Base-by-base conservation (phyloP, 2,113 vertebrate genomes). In the Petrocephalus zakoni region DNA sequence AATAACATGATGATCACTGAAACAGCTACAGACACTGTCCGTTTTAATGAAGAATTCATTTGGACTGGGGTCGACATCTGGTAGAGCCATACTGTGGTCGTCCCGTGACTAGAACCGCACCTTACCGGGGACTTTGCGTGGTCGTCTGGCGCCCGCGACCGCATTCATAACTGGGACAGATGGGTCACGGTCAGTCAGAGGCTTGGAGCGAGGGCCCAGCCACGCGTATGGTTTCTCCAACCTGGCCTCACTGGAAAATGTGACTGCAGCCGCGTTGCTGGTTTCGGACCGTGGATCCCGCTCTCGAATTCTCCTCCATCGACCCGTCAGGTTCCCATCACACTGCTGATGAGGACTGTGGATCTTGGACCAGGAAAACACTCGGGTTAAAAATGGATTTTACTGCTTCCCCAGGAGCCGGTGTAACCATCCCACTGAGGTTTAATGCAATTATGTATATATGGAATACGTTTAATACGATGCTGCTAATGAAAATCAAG, bases 391-490 rank as follows among this genome's bases (percentile, higher is more conserved):
- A 95, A 94, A 94, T 94, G 92, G 92, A 91, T 94, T 95, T 92
- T 91, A 95, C 93, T 92, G 92, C 92, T 89, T 91, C 90, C 91
- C 89, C 88, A 83, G 91, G 91, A 94, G 91, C 90, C 92, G 93
- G 92, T 92, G 91, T 89, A 25, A 53, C 92, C 92, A 94, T 94
- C 92, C 91, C 90, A 92, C 61, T 94, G 92, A 95, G 92, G 91
- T 93, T 90, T 94, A 93, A 95, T 93, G 92, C 88, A 89, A 93
- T 94, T 93, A 95, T 94, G 91, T 93, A 94, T 95, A 94, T 93
- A 92, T 93, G 93, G 94, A 94, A 94, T 93, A 88, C 55, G 85
- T 94, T 94, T 93, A 94, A 93, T 93, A 92, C 93, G 93, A 92
- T 93, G 93, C 90, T 87, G 90, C 91, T 94, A 93, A 92, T 94